Base-by-base conservation (phyloP, 1,140 invertebrate species). In the Brachionus rotundiformis region DNA sequence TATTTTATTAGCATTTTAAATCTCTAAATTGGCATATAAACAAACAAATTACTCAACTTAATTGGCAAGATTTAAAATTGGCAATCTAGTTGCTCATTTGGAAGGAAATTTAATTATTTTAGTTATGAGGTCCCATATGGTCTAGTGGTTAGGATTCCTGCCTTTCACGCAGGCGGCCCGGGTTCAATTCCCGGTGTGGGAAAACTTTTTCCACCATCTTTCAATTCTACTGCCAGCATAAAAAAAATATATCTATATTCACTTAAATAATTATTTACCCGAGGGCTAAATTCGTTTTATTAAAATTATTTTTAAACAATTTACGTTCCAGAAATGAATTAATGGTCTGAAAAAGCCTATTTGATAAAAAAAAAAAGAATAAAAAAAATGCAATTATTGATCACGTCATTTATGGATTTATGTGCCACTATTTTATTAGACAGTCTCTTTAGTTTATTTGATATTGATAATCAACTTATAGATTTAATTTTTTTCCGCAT, bases 61-160 rank as follows among this genome's bases (percentile, higher is more conserved):
- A n/a, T n/a, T n/a, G n/a, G n/a, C n/a, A n/a, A n/a, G n/a, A n/a
- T n/a, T n/a, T n/a, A n/a, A n/a, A n/a, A n/a, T n/a, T n/a, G n/a
- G n/a, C n/a, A n/a, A n/a, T n/a, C n/a, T n/a, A n/a, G n/a, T n/a
- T n/a, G n/a, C n/a, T n/a, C n/a, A n/a, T n/a, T n/a, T n/a, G n/a
- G n/a, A n/a, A n/a, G n/a, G n/a, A n/a, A n/a, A n/a, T n/a, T n/a
- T n/a, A n/a, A n/a, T n/a, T n/a, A n/a, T n/a, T n/a, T n/a, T n/a
- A n/a, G n/a, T n/a, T n/a, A 41, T 3, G 2, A 41, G 5, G 2
- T 65, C 61, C 61, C 61, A 65, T 65, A 65, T 65, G 61, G 61
- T 65, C 61, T 65, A 65, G 61, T 65, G 61, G 61, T 65, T 65
- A 65, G 61, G 61, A 65, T 65, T 65, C 61, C 31, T 65, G 61